Base-by-base conservation (phyloP, 2,888 invertebrate genomes). In the Cloeon dipterum region DNA sequence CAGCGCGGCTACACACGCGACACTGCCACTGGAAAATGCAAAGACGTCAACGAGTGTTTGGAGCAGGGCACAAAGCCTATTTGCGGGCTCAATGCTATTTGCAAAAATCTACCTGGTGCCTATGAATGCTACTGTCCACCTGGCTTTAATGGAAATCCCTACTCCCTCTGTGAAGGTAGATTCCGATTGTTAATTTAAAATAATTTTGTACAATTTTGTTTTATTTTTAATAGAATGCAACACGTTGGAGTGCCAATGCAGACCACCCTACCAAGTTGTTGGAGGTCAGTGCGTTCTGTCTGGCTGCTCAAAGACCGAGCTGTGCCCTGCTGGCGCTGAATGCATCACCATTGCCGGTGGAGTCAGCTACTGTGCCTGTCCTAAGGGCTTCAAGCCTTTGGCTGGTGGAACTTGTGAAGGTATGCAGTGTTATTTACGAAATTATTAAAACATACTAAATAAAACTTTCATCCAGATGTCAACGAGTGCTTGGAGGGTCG, bases 341-440 rank as follows among this genome's bases (percentile, higher is more conserved):
- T 89, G 89, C 49, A 81, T 89, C 39, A 71, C 78, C 3, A 86
- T 88, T 45, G 76, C 86, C 11, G 83, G 83, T 19, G 82, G 81
- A 35, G 78, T 85, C 2, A 88, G 86, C 53, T 89, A 89, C 52
- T 89, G 89, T 49, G 88, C 88, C 35, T 89, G 89, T 52, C 88
- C 88, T 5, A 74, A 79, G 51, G 88, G 89, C 13, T 86, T 68
- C 53, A 68, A 71, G 40, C 75, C 79, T 17, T 68, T 69, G 39
- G 50, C 63, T 2, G 82, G 85, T 49, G 82, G 85, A 13, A 68
- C 76, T n/a, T 88, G 88, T 50, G 65, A 70, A 54, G 61, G 61
- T 61, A 42, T 39, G 41, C 44, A 25, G 20, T 18, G 14, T 8
- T 29, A 8, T 29, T n/a, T 14, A 14, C 7, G 16, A 26, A 10